phyloP scores from a whole-genome alignment of 2,888 invertebrate genomes.

The Rotaria sp. region DNA sequence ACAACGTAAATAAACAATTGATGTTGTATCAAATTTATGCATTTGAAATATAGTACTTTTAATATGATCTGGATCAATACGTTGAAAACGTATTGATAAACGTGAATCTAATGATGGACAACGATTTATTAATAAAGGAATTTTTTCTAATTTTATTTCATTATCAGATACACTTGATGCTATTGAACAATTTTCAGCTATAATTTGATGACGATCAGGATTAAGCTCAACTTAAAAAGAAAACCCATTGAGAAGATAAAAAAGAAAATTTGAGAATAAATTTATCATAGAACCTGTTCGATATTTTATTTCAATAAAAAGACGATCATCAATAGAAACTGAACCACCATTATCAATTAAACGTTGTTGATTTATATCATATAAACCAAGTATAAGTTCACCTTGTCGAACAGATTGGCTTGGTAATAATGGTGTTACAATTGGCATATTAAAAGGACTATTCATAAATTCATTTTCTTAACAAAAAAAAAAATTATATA shows the following conservation, averaged over 20 bases:
- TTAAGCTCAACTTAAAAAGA: background rate
- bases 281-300: background rate
- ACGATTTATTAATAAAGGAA: background rate
- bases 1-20: conserved; percentile 29
- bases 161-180: conserved; percentile 17
- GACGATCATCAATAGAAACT: conserved; percentile 31
- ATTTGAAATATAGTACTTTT: conserved; percentile 23
- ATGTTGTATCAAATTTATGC: conserved; percentile 7
- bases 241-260: background rate
- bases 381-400: conserved; percentile 31
- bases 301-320: conserved; percentile 34
- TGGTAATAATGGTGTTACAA: background rate
- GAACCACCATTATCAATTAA: conserved; percentile 30
- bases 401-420: background rate
- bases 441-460: background rate
- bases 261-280: background rate
- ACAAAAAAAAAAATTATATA: background rate
- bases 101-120: conserved; percentile 11
- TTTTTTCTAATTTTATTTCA: background rate
- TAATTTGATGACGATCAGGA: background rate
- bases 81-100: conserved; percentile 3
- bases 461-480: background rate
- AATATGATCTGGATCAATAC: background rate
- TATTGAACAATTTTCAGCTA: conserved; percentile 23
- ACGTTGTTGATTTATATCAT: conserved; percentile 30